phyloP scores from a whole-genome alignment of 2,888 invertebrate genomes.

The Cephalotes varians region DNA sequence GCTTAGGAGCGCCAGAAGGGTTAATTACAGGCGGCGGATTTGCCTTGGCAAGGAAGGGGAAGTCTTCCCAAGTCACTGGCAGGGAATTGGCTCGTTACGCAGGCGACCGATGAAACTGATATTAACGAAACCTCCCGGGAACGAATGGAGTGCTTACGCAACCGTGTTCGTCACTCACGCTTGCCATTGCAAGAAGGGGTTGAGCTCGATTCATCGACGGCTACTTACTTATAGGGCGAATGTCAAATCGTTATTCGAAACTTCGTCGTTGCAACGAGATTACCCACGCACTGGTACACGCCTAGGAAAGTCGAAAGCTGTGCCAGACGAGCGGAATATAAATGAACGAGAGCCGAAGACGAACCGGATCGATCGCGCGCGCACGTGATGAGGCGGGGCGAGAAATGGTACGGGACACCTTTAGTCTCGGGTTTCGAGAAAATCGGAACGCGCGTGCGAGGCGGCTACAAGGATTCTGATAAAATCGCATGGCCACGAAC shows the following conservation, averaged over 20 bases:
- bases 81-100: conserved; percentile 57
- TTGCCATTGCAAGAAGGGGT: conserved; percentile 15
- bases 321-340: conserved; percentile 73
- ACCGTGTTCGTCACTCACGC: conserved; percentile 26
- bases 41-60: conserved; percentile 30
- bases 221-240: conserved; percentile 61
- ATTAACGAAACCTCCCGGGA: conserved; percentile 43
- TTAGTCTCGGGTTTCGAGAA: conserved; percentile 52
- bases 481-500: conserved; percentile 60
- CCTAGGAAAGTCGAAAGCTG: conserved; percentile 69
- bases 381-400: conserved; percentile 71
- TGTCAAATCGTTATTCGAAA: conserved; percentile 74
- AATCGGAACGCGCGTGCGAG: conserved; percentile 61
- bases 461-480: conserved; percentile 64
- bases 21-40: conserved; percentile 39
- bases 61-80: conserved; percentile 41
- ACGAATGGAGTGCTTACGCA: conserved; percentile 45
- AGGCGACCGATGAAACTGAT: conserved; percentile 60
- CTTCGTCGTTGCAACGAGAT: conserved; percentile 71
- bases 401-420: conserved; percentile 66
- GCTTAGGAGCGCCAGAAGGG: conserved; percentile 36
- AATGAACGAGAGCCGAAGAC: conserved; percentile 73
- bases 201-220: conserved; percentile 18
- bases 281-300: conserved; percentile 54
- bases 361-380: conserved; percentile 70